Conservation (phyloP, 2,888 invertebrate genomes). For the Synanthedon vespiformis region DNA sequence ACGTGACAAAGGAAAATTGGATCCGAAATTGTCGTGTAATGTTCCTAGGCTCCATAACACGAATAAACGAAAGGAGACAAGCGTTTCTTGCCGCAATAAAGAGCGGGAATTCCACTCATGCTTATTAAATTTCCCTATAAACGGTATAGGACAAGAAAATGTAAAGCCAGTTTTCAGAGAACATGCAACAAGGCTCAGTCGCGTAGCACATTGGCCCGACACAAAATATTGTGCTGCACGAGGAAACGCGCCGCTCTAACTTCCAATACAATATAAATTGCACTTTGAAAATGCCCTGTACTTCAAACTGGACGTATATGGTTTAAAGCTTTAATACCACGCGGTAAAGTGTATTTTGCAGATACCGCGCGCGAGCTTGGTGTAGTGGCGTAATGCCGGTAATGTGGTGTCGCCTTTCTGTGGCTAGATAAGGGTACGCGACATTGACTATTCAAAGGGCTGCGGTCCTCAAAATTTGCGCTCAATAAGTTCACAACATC, state of each 20-base stretch:
- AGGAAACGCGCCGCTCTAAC: slow-evolving; percentile 51
- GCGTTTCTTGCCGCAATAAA: too few species aligned
- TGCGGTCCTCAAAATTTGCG: slow-evolving; percentile 69
- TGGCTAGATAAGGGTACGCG: slow-evolving; percentile 69
- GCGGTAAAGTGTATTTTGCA: slow-evolving; percentile 37
- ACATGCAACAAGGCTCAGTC: slow-evolving; percentile 39
- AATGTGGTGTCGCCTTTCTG: slow-evolving; percentile 70
- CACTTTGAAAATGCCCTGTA: slow-evolving; percentile 63
- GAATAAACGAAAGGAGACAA: too few species aligned
- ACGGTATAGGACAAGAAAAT: slow-evolving; percentile 28
- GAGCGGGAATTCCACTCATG: slow-evolving; percentile 16
- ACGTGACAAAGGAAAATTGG: too few species aligned
- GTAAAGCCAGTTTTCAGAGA: slow-evolving; percentile 32
- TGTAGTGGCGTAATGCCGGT: slow-evolving; percentile 61
- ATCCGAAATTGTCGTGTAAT: too few species aligned
- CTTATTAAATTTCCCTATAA: slow-evolving; percentile 39
- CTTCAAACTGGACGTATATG: slow-evolving; percentile 38
- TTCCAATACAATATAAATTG: slow-evolving; percentile 71
- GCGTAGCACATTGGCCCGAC: slow-evolving; percentile 46
- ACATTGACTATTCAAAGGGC: slow-evolving; percentile 71
- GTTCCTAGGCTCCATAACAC: too few species aligned
- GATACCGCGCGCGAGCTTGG: slow-evolving; percentile 13
- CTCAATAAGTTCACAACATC: slow-evolving; percentile 65
- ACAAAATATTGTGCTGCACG: slow-evolving; percentile 58
- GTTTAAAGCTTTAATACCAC: slow-evolving; percentile 43